Evolutionary conservation across 2,113 vertebrate species (phyloP).

Genomic region (Ictidomys tridecemlineatus): DNA sequence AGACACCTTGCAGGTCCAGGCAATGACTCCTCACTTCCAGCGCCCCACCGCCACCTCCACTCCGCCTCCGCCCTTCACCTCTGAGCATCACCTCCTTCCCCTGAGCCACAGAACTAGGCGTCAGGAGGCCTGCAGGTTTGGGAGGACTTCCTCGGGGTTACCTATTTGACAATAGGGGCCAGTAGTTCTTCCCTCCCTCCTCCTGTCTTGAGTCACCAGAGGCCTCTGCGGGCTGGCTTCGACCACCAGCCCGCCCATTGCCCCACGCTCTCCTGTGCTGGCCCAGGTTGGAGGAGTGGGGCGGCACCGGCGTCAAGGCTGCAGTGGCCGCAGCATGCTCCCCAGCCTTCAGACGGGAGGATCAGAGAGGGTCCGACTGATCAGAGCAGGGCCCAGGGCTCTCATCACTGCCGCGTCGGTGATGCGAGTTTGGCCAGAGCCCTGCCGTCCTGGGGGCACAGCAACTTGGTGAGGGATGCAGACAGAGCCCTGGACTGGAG

Average conservation of each 20-base stretch:
- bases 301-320: background rate
- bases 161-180: background rate
- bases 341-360: background rate
- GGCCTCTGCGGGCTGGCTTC: constrained; percentile 74
- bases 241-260: background rate
- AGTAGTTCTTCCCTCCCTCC: background rate
- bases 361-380: background rate
- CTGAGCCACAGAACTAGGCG: background rate
- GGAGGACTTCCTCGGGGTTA: background rate
- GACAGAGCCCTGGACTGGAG: background rate
- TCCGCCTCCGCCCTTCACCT: no score
- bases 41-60: no score
- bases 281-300: background rate
- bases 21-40: background rate
- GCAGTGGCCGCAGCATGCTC: background rate
- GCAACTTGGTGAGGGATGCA: constrained; percentile 18
- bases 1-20: background rate
- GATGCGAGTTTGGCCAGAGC: background rate
- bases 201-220: constrained; percentile 61
- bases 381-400: background rate
- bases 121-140: background rate
- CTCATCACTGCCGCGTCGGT: background rate
- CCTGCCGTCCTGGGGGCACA: background rate
- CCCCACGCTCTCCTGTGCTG: background rate
- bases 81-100: background rate